Evolutionary conservation across 2,113 vertebrate genomes (phyloP).

Genomic region (Solenodon paradoxus): DNA sequence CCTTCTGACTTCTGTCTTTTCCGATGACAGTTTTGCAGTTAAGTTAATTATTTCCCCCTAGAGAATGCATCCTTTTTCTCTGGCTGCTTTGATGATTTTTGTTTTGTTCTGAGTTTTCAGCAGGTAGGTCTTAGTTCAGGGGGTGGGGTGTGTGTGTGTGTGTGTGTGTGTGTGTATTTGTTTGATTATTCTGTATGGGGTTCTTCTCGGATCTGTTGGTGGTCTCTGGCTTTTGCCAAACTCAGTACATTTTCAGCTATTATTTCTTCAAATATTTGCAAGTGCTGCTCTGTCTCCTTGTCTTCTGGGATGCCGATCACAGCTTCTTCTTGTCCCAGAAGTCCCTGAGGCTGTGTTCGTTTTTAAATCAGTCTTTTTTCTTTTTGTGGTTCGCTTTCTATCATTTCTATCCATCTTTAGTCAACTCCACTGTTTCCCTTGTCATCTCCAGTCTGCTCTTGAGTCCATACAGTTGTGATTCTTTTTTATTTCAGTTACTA

Average conservation of each 20-base stretch:
- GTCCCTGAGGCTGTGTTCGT: not conserved
- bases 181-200: not conserved
- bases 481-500: not conserved
- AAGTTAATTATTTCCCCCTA: not conserved
- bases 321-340: not conserved
- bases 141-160: not conserved
- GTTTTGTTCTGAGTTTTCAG: not conserved
- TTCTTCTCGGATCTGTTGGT: not conserved
- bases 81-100: not conserved
- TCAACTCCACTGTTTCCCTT: not conserved
- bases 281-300: not conserved
- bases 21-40: not conserved
- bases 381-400: not conserved
- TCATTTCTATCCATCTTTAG: not conserved
- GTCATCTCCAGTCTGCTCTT: not conserved
- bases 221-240: not conserved
- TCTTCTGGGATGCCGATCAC: not conserved
- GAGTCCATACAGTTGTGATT: not conserved
- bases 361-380: not conserved
- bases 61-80: not conserved
- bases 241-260: not conserved
- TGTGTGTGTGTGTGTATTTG: not conserved
- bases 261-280: not conserved
- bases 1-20: not conserved
- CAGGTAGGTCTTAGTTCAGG: not conserved